Conservation (phyloP, 2,113 vertebrate species). For the Malurus alboscapulatus region DNA sequence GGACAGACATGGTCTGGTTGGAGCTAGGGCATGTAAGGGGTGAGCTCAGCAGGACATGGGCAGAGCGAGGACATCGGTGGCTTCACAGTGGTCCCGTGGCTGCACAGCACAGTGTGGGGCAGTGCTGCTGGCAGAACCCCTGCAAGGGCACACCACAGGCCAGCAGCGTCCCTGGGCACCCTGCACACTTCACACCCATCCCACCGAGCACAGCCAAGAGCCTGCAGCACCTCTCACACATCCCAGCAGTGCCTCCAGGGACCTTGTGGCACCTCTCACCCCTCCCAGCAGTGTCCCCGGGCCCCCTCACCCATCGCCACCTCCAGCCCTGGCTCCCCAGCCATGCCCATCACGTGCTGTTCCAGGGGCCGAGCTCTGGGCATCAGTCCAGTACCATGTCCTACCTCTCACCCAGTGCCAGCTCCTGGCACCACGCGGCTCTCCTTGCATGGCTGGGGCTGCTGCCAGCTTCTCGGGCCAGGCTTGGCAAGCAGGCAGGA, state of each 20-base stretch:
- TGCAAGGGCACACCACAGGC: accelerated
- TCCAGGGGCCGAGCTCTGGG: background rate
- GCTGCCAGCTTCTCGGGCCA: background rate
- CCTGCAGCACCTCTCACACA: background rate
- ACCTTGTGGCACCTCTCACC: background rate
- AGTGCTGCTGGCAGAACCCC: background rate
- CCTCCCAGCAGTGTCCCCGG: background rate
- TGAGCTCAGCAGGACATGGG: background rate
- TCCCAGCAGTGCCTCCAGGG: background rate
- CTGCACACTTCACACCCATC: background rate
- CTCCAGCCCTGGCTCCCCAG: background rate
- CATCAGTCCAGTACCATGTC: background rate
- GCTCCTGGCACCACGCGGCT: background rate
- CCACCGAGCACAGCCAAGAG: background rate
- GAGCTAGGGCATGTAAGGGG: background rate
- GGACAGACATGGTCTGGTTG: background rate
- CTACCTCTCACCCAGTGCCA: constrained; percentile 16
- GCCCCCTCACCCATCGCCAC: background rate
- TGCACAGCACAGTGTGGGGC: background rate
- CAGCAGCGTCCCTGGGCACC: background rate
- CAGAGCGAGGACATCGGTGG: accelerated
- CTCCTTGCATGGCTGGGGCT: background rate
- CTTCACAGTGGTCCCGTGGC: accelerated
- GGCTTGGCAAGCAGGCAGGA: background rate
- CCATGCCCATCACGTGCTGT: background rate